Conservation (phyloP, 92 coral and sea anemone species). For the Heteractis magnifica region DNA sequence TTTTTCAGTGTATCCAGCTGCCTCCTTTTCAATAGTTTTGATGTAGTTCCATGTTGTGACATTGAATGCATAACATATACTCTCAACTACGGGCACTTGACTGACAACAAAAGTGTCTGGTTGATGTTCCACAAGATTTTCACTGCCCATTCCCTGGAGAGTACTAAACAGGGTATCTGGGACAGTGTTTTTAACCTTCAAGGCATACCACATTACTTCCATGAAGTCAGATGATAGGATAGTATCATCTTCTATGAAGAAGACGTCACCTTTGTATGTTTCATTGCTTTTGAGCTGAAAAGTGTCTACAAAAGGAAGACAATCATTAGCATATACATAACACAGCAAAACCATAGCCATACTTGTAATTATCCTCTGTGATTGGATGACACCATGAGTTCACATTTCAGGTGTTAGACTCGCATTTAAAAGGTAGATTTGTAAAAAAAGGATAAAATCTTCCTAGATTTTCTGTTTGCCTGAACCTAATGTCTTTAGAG, state of each 20-base stretch:
- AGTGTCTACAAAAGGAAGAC: conserved; percentile 48
- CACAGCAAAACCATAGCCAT: neutral
- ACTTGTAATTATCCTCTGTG: neutral
- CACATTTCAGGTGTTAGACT: too few relatives aligned
- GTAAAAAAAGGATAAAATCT: too few relatives aligned
- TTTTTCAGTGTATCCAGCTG: conserved; percentile 64
- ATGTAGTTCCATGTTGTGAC: conserved; percentile 88
- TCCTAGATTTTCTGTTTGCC: too few relatives aligned
- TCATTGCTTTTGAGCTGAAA: conserved; percentile 76
- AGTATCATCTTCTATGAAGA: conserved; percentile 91
- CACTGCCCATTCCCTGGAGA: conserved; percentile 85
- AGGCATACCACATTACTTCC: conserved; percentile 87
- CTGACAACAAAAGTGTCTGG: conserved; percentile 92
- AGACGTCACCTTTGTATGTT: conserved; percentile 77
- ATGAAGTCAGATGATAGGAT: conserved; percentile 90
- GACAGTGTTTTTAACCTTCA: conserved; percentile 77
- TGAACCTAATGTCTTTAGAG: too few relatives aligned
- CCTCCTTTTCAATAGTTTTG: conserved; percentile 77
- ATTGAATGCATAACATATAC: conserved; percentile 89
- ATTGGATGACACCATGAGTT: too few relatives aligned
- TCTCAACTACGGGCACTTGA: conserved; percentile 80
- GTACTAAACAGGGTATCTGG: conserved; percentile 71
- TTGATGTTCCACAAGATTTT: conserved; percentile 79
- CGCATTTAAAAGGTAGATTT: too few relatives aligned
- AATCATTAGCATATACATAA: neutral